Evolutionary conservation across 1,140 invertebrate genomes (phyloP), one percentile per base, ranked within the genome.

Genomic region (Atta colombica): DNA sequence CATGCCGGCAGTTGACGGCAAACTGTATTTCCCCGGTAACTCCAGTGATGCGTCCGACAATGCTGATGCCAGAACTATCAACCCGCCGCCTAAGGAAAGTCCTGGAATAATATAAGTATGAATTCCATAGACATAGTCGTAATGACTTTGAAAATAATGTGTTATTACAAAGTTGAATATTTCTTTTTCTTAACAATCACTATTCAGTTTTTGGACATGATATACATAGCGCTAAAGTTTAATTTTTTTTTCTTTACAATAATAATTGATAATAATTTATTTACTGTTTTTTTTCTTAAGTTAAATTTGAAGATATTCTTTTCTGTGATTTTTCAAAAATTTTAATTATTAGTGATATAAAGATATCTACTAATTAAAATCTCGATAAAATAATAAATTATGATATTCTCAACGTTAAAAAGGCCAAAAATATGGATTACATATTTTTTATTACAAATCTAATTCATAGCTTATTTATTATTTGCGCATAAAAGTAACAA

Each of bases 31-130:
- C 74, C 92, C 92, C n/a, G 95, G 94, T 45, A 94, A 82, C 85
- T 97, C 96, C 85, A 96, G 90, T 75, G 96, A 96, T 21, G 96
- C 96, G 86, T 97, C 96, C 16, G 96, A 96, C 63, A 97, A 94
- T 25, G 96, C 96, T 8, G 96, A 97, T 2, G 96, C 97, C 87
- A 97, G 96, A 51, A 97, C 95, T 88, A 97, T 96, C 77, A 97
- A 93, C 28, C 96, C 96, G 61, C 96, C 96, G 7, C 96, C 97
- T 45, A 97, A 93, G 2, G 96, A 96, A 66, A 97, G 94, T 77
- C 96, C 97, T 97, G 96, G 5, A 96, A 96, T 69, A 93, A 16
- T 49, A 45, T 45, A 25, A n/a, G 25, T n/a, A 68, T 69, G 60
- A 1, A 45, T 28, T 25, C n/a, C 5, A 35, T 35, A 53, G 16